Percentiles rank a stretch among this genome's conserved stretches.
Evolutionary conservation across 2,113 vertebrate species (phyloP).

Genomic region (Salvator merianae): DNA sequence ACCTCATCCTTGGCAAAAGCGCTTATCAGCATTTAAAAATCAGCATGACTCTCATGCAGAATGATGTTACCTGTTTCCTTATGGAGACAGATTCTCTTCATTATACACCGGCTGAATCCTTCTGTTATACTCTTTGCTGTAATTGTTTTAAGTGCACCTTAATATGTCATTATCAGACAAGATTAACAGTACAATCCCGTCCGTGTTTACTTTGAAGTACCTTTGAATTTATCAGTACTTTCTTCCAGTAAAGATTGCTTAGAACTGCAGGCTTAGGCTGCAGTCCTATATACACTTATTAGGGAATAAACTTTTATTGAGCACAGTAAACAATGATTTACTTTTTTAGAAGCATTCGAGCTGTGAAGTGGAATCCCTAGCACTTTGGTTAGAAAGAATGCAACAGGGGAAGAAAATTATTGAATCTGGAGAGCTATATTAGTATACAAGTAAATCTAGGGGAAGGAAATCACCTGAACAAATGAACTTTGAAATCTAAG

Average conservation of each 20-base stretch:
- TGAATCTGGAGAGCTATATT: neutral
- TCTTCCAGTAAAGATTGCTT: neutral
- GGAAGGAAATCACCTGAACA: neutral
- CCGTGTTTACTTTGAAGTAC: neutral
- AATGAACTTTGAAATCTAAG: neutral
- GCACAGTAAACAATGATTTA: neutral
- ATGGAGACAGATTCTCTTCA: neutral
- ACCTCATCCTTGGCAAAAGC: neutral
- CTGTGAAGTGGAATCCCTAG: neutral
- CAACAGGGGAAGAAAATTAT: too few species aligned
- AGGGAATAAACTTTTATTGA: too few species aligned
- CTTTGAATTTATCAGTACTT: neutral
- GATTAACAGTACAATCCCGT: neutral
- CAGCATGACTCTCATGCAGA: neutral
- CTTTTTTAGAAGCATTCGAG: neutral
- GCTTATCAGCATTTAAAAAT: slow-evolving; percentile 2
- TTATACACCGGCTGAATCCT: neutral
- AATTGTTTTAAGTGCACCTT: neutral
- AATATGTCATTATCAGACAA: neutral
- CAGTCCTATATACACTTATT: neutral
- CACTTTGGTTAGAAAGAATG: neutral
- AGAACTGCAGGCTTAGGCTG: neutral
- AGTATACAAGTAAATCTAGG: neutral
- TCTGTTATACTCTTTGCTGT: neutral
- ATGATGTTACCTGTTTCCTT: neutral